Conservation (phyloP, 2,113 vertebrate species). For the Cinclus mexicanus region DNA sequence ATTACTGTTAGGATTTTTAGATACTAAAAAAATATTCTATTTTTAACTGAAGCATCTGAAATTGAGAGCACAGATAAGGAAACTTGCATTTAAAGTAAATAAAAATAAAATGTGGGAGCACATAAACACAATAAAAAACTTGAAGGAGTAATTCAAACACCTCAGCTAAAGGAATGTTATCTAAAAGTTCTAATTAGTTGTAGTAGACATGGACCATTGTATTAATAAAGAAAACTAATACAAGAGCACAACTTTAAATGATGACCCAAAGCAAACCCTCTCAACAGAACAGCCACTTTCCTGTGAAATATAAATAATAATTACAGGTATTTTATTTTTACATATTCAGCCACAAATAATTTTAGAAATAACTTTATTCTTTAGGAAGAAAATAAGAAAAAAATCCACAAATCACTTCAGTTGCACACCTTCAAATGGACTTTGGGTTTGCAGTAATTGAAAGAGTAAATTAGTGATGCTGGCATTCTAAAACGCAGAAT, state of each 20-base stretch:
- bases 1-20: neutral
- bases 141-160: neutral
- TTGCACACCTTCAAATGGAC: neutral
- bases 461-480: neutral
- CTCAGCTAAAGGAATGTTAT: neutral
- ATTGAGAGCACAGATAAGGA: neutral
- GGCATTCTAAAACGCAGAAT: neutral
- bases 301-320: neutral
- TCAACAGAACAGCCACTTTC: neutral
- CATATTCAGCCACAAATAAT: neutral
- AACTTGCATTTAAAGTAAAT: neutral
- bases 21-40: neutral
- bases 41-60: neutral
- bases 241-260: neutral
- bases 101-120: neutral
- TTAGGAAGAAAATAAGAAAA: neutral
- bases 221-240: neutral
- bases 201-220: neutral
- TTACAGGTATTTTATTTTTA: neutral
- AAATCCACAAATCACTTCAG: fast-evolving
- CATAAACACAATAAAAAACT: neutral
- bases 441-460: neutral
- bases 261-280: neutral
- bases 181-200: neutral
- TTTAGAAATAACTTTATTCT: neutral